Evolutionary conservation across 2,888 invertebrate species (phyloP), one percentile per base, ranked within the genome.

Genomic region (Apodemia mormo): DNA sequence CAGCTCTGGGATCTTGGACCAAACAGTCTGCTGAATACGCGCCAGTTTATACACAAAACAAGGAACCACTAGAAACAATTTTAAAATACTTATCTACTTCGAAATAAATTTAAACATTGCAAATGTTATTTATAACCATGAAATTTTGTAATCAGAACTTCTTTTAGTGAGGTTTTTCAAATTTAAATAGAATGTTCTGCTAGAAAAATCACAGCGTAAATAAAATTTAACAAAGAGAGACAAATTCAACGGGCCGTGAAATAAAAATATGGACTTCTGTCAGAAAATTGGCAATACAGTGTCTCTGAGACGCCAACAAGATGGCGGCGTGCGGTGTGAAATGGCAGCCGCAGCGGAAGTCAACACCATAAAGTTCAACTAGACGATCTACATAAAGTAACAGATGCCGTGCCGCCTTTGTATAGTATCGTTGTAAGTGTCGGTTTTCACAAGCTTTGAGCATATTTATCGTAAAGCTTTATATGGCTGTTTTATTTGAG

Each of bases 241-340:
- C 58, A 61, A 61, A 33, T 61, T 61, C 33, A 30, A 61, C 61
- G 33, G 33, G 14, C 61, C 37, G 33, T 64, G 61, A 64, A 64
- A 33, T 64, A 64, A 64, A 58, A 58, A 64, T 33, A 37, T 37
- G 61, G 61, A 64, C 14, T 64, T 64, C 12, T 64, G 37, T 64
- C 37, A 33, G 61, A 37, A 64, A 64, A 64, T 64, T 74, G 74
- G 74, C 74, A 72, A 66, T 67, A 67, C 71, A 14, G 7, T n/a
- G 14, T 64, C 14, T 64, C 37, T 2, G 2, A 33, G n/a, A 65
- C 69, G 74, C 74, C 72, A 74, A 74, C 76, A 79, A 81, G 77
- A 80, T 79, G 80, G 80, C 76, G 76, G 71, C 73, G 14, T 37
- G 61, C 61, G 33, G 61, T 33, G 61, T 14, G 61, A 61, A 61